A percentile compares a stretch with the other conserved stretches of the same genome.
Conservation (phyloP, 2,797 vertebrate species). For the Gymnothorax reevesii region DNA sequence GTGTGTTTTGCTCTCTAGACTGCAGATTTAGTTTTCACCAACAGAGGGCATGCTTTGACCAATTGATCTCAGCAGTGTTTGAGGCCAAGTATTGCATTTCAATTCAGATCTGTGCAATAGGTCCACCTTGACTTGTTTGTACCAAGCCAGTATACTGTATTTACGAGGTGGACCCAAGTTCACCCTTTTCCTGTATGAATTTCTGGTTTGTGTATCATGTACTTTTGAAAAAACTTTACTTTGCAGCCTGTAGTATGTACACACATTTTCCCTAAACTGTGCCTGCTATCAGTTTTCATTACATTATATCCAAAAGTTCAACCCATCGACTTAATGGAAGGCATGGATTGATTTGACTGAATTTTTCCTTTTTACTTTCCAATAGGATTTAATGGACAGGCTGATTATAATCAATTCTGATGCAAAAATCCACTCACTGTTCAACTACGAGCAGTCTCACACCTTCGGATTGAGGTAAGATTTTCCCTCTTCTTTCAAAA, state of each 20-base stretch:
- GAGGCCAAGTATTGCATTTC: background rate
- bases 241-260: background rate
- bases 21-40: conserved; percentile 57
- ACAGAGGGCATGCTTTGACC: conserved; percentile 66
- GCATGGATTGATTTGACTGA: background rate
- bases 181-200: background rate
- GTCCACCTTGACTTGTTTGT: background rate
- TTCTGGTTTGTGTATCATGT: background rate
- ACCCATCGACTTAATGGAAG: background rate
- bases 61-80: conserved; percentile 21
- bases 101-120: background rate
- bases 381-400: conserved; percentile 90
- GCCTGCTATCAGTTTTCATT: background rate
- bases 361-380: conserved; percentile 35
- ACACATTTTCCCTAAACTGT: background rate
- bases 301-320: background rate
- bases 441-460: conserved; percentile 94
- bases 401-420: conserved; percentile 90
- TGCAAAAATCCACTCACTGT: conserved; percentile 91
- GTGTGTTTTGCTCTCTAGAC: background rate
- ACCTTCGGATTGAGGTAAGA: conserved; percentile 93
- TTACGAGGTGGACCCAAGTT: background rate
- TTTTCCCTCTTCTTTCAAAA: conserved; percentile 21
- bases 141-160: background rate
- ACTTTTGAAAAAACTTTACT: background rate